A percentile compares a stretch with the other conserved stretches of the same genome.
Evolutionary conservation across 1,140 invertebrate genomes (phyloP).

Genomic region (Lepeophtheirus salmonis): DNA sequence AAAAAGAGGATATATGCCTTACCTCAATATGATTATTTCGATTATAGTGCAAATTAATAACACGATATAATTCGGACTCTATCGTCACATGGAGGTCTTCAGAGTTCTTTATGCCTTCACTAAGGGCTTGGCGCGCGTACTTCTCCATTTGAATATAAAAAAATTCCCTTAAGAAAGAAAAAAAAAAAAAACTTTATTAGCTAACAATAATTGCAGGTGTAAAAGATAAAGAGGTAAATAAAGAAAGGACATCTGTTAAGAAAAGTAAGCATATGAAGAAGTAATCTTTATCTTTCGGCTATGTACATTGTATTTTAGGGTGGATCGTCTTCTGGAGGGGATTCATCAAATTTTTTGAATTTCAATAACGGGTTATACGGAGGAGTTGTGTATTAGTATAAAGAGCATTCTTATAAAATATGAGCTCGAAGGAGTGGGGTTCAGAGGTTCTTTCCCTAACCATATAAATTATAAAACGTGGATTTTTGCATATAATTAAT

Average conservation of each 20-base stretch:
- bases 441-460: too few relatives aligned
- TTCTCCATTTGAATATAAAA: constrained; percentile 99
- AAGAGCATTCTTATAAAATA: too few relatives aligned
- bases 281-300: not conserved
- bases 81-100: constrained; percentile 81
- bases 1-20: constrained; percentile 31
- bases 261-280: not conserved
- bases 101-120: constrained; percentile 76
- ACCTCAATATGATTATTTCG: constrained; percentile 99
- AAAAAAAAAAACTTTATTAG: not conserved
- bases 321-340: too few relatives aligned
- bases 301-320: too few relatives aligned
- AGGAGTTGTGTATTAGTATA: too few relatives aligned
- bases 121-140: constrained; percentile 88
- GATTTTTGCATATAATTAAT: too few relatives aligned
- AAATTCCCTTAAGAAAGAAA: constrained; percentile 68
- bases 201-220: too few relatives aligned
- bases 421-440: too few relatives aligned
- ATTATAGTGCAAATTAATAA: constrained; percentile 98
- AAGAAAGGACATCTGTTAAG: constrained; percentile 21
- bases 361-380: too few relatives aligned
- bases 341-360: too few relatives aligned
- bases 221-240: too few relatives aligned
- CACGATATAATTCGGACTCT: constrained; percentile 91
- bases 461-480: too few relatives aligned